Evolutionary conservation across 2,888 invertebrate genomes (phyloP), one percentile per base, ranked within the genome.

Genomic region (Sinopyrophorus schimmeli): DNA sequence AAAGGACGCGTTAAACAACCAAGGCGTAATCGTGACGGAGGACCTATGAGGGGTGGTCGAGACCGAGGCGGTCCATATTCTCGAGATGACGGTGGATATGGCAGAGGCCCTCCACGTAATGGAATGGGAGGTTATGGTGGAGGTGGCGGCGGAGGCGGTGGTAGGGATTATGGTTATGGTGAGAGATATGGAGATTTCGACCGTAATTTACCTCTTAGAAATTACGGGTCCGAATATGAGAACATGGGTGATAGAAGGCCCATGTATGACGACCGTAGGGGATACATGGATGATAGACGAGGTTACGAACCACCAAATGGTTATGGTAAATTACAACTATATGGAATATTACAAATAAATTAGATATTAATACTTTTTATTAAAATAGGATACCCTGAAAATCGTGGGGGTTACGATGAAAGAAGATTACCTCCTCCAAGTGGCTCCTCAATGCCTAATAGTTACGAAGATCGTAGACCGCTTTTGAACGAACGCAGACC

Each of bases 1-100:
- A 83, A 85, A 57, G 89, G 89, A 1, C 80, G 89, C 26, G 85
- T 87, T 37, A 89, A 89, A 71, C 85, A 87, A 50, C 80, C 83
- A 30, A 77, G 80, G 31, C 76, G 76, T 7, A 77, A 79, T 10
- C 3, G 74, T 79, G 43, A 62, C 71, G 47, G 60, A 76, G 21
- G 78, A 44, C 76, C 67, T 64, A 77, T 78, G 76, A 74, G 79
- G 48, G 78, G 79, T 28, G 73, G 74, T 53, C 73, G 76, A 64
- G 77, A 70, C 38, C 64, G 72, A 15, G 68, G 69, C 3, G 72
- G 70, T 0, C 71, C 73, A 1, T 73, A 72, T 56, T 63, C 67
- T 2, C 62, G 72, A 46, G 70, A 68, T 41, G 64, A 63, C 11
- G 60, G 59, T 11, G n/a, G n/a, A n/a, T 55, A 53, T 21, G 54